Percentiles rank a stretch among this genome's conserved stretches.
Conservation (phyloP, 2,888 invertebrate genomes). For the Teleiodes luculella region DNA sequence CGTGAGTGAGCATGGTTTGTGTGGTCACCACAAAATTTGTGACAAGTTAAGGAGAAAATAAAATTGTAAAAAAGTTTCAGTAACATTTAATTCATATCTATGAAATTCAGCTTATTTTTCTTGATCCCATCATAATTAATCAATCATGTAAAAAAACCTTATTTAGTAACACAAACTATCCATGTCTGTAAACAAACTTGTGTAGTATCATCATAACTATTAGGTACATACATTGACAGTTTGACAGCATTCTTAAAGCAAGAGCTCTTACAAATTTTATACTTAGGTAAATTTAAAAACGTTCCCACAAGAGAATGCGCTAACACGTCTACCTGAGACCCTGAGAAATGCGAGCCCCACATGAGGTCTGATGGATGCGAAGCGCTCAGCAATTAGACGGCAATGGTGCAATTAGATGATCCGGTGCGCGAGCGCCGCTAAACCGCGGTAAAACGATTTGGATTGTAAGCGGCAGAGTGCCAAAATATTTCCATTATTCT, state of each 20-base stretch:
- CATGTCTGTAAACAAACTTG: no score
- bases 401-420: conserved; percentile 46
- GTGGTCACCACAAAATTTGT: conserved; percentile 2
- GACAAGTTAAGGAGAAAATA: no score
- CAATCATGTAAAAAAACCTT: no score
- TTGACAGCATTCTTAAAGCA: conserved; percentile 25
- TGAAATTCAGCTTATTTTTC: no score
- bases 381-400: conserved; percentile 43
- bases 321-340: conserved; percentile 32
- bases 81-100: no score
- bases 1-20: conserved; percentile 33
- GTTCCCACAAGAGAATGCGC: conserved; percentile 34
- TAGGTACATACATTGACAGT: no score
- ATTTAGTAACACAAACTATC: no score
- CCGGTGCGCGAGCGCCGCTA: conserved; percentile 32
- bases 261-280: conserved; percentile 5
- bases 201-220: no score
- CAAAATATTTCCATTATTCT: not conserved
- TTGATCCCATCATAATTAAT: conserved; percentile 13
- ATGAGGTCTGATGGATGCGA: conserved; percentile 42
- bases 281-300: conserved; percentile 32
- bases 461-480: not conserved
- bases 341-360: conserved; percentile 37
- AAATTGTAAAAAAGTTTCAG: no score
- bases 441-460: conserved; percentile 17